A percentile compares a stretch with the other conserved stretches of the same genome.
These are phyloP conservation scores for Drosophila putrida DNA, from an alignment of 2,888 invertebrate species.

Conservation along the genomic window DNA sequence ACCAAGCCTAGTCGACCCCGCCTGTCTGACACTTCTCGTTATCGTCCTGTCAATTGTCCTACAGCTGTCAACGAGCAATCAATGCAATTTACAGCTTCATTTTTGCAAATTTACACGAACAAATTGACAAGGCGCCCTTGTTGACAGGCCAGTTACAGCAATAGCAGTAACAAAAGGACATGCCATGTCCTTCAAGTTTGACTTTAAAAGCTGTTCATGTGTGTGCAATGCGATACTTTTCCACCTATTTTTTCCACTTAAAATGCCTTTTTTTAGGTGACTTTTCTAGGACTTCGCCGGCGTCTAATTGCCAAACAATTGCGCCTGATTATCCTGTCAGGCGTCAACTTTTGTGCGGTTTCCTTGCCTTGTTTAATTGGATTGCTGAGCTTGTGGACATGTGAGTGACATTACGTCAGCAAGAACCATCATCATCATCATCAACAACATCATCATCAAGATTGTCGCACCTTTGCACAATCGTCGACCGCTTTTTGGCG, in stretches of 20 bases:
- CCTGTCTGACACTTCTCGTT: conserved; percentile 24
- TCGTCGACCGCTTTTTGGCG: conserved; percentile 50
- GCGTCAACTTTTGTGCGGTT: conserved; percentile 74
- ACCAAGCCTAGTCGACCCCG: neutral
- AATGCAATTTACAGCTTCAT: conserved; percentile 79
- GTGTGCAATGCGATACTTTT: conserved; percentile 76
- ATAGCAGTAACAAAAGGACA: conserved; percentile 39
- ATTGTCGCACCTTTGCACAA: conserved; percentile 57
- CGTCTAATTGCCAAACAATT: conserved; percentile 76
- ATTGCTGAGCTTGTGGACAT: conserved; percentile 59
- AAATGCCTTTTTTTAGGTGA: conserved; percentile 60
- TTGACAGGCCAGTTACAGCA: conserved; percentile 64
- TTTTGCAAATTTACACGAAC: conserved; percentile 69
- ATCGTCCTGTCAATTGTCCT: conserved; percentile 69
- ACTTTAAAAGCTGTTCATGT: conserved; percentile 72
- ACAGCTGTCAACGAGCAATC: conserved; percentile 74
- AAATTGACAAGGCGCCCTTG: conserved; percentile 55
- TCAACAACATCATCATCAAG: neutral
- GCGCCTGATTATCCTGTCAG: conserved; percentile 80
- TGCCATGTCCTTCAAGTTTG: conserved; percentile 67
- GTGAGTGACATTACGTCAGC: conserved; percentile 74
- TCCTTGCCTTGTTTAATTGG: conserved; percentile 77
- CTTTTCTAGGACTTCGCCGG: conserved; percentile 72
- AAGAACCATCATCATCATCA: conserved; percentile 13
- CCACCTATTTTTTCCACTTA: conserved; percentile 33